Base-by-base conservation (phyloP, 1,140 invertebrate genomes). In the Macrotrachela quadricornifera region DNA sequence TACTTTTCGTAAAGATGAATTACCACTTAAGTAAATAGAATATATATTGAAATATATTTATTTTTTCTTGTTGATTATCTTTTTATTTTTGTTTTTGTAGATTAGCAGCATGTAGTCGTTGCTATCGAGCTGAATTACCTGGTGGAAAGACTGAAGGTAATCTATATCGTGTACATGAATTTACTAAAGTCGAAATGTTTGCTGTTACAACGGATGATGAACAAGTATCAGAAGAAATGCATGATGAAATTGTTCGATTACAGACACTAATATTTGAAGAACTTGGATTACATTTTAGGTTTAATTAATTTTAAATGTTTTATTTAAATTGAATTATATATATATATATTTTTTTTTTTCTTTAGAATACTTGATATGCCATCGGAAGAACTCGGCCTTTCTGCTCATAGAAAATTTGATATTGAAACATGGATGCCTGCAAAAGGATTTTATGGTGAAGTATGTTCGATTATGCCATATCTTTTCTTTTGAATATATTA, bases 341-440 rank as follows among this genome's bases (percentile, higher is more conserved):
- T 18, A 36, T 11, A 18, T 1, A 13, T 18, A 2, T 17, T 41
- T 39, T 43, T 10, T n/a, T n/a, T n/a, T n/a, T n/a, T n/a, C n/a
- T n/a, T 30, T 30, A 30, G 21, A 30, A 30, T 30, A 30, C 21
- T 96, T 38, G 86, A 96, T 63, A 99, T 99, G 92, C 85, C 90
- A 1, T 78, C 83, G 14, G 73, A 80, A 68, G 92, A 97, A 64
- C 67, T 99, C 46, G 91, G 92, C 14, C 77, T 81, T 43, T 79
- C 86, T 41, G 92, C 92, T 18, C 83, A 80, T 68, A 77, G 81
- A 65, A 96, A 96, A 75, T 84, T 81, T 71, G 92, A 97, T 65
- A 83, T 96, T 55, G 92, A 99, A 75, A 81, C 85, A 13, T 97
- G 86, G 85, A 81, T 97, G 79, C 85, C 88, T 13, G 84, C 82